A percentile compares a stretch with the other conserved stretches of the same genome.
phyloP scores from a whole-genome alignment of 2,888 invertebrate genomes.

The Morpho helenor region DNA sequence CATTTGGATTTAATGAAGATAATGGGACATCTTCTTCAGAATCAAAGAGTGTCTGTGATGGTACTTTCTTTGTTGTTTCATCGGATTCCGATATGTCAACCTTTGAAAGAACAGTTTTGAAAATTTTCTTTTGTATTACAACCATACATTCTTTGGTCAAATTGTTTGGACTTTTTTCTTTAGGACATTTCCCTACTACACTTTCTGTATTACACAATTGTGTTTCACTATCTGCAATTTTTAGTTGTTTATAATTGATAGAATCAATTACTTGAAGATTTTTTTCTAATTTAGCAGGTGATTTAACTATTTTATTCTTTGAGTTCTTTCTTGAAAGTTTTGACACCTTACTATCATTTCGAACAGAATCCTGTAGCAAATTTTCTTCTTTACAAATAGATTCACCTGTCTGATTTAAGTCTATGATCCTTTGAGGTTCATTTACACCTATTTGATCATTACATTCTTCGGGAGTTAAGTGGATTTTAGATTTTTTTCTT shows the following conservation, averaged over 20 bases:
- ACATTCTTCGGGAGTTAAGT: conserved; percentile 32
- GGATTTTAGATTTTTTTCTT: conserved; percentile 48
- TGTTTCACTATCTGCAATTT: conserved; percentile 3
- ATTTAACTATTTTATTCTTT: conserved; percentile 27
- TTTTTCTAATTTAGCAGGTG: no score
- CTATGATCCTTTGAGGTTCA: conserved; percentile 5
- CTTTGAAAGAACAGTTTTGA: conserved; percentile 32
- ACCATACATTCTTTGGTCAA: conserved; percentile 67
- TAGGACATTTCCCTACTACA: conserved; percentile 19
- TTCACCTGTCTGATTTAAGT: background rate
- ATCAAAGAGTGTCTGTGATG: conserved; percentile 48
- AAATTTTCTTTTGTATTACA: conserved; percentile 63
- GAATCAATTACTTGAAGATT: background rate
- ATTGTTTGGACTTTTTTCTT: conserved; percentile 53
- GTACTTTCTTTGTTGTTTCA: conserved; percentile 6
- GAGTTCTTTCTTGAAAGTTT: conserved; percentile 35
- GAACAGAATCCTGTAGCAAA: background rate
- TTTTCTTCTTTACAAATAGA: conserved; percentile 5
- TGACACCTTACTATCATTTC: conserved; percentile 19
- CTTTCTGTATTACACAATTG: conserved; percentile 7
- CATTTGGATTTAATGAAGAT: conserved; percentile 35
- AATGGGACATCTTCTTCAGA: conserved; percentile 60
- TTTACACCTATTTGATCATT: conserved; percentile 17
- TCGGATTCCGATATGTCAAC: background rate
- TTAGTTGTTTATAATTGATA: background rate